A percentile compares a stretch with the other conserved stretches of the same genome.
These are phyloP conservation scores for Aratinga solstitialis DNA, from an alignment of 2,797 vertebrate genomes.

Conservation along the genomic window DNA sequence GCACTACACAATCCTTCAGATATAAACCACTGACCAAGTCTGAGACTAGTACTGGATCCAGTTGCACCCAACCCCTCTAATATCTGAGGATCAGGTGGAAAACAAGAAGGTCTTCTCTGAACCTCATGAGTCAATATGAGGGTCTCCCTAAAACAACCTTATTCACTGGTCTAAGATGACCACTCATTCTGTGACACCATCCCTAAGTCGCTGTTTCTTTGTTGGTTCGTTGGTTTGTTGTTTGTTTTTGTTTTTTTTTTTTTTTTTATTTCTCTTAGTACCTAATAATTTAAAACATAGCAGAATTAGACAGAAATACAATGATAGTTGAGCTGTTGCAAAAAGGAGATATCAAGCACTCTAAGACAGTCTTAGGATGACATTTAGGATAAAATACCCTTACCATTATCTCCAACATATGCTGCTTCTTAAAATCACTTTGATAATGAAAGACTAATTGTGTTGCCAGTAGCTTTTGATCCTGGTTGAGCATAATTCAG, in stretches of 20 bases:
- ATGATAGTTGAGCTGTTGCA: background rate
- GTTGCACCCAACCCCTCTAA: background rate
- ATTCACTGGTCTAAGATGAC: background rate
- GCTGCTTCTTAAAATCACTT: background rate
- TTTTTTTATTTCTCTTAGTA: background rate
- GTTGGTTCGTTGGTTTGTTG: background rate
- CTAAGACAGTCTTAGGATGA: background rate
- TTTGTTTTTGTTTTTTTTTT: background rate
- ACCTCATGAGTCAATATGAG: background rate
- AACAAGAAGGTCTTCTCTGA: background rate
- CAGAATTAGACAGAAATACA: background rate
- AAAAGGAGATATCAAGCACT: background rate
- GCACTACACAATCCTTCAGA: background rate
- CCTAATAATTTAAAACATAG: background rate
- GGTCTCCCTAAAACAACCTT: background rate
- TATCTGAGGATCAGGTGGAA: background rate
- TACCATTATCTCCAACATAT: background rate
- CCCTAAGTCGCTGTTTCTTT: background rate
- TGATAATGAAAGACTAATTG: background rate
- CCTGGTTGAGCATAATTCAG: background rate
- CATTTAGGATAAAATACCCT: background rate
- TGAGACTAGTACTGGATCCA: background rate
- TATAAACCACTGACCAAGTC: background rate
- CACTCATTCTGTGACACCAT: background rate
- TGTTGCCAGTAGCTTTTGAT: background rate